Evolutionary conservation across 2,113 vertebrate species (phyloP).

Genomic region (Coptodon rendalli): DNA sequence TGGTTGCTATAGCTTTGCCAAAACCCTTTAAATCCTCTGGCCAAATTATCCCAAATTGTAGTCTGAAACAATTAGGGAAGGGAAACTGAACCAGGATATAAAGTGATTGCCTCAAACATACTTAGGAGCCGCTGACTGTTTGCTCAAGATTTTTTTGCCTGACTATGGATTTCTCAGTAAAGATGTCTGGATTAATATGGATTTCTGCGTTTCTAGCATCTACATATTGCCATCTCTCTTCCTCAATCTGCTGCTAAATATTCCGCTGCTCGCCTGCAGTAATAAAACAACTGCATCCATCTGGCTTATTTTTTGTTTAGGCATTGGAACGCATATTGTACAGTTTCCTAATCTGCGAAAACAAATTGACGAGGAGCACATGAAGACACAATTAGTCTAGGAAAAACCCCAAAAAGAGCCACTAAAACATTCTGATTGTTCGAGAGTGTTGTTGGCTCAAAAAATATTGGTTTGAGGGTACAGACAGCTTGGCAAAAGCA

Average conservation of each 20-base stretch:
- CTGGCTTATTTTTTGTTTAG: not conserved
- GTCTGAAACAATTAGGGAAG: not conserved
- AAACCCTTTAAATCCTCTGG: not conserved
- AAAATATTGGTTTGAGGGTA: slow-evolving; percentile 29
- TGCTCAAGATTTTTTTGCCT: not conserved
- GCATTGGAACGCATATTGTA: not conserved
- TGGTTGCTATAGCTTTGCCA: not conserved
- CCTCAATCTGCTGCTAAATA: not conserved
- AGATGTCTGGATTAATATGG: slow-evolving; percentile 14
- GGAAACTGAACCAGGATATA: not conserved
- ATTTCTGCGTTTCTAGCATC: not conserved
- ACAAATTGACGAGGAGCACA: not conserved
- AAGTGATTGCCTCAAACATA: not conserved
- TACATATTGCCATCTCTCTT: not conserved
- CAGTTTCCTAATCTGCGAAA: not conserved
- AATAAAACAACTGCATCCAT: not conserved
- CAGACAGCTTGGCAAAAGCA: slow-evolving; percentile 39
- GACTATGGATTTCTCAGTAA: not conserved
- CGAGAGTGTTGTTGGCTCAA: slow-evolving; percentile 10
- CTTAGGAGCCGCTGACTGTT: not conserved
- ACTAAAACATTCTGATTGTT: slow-evolving; percentile 21
- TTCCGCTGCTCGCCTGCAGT: not conserved
- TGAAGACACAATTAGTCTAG: not conserved
- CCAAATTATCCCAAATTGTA: not conserved
- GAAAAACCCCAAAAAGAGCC: not conserved